phyloP scores from a whole-genome alignment of 2,888 invertebrate species.

The Matsumyia berberina region DNA sequence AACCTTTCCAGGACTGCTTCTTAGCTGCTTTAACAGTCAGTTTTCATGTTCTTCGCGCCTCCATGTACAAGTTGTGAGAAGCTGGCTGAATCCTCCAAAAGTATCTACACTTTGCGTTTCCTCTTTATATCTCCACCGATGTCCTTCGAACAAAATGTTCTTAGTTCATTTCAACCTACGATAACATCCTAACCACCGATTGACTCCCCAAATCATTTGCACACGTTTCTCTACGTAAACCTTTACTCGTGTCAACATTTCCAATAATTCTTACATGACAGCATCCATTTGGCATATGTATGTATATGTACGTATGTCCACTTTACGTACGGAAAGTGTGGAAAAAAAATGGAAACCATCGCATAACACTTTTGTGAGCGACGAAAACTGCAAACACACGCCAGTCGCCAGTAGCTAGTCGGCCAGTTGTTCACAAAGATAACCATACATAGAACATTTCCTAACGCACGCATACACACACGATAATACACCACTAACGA shows the following conservation, averaged over 20 bases:
- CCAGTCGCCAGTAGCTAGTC: neutral
- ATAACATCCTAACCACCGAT: no score
- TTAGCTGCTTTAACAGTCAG: no score
- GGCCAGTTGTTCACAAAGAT: neutral
- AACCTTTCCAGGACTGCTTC: no score
- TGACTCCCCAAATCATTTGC: neutral
- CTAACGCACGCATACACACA: constrained; percentile 21
- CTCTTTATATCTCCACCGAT: no score
- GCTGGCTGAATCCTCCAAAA: no score
- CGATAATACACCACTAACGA: constrained; percentile 72
- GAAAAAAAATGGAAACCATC: constrained; percentile 9
- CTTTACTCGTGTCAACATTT: constrained; percentile 37
- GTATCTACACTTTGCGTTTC: no score
- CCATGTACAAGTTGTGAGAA: no score
- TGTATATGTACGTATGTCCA: constrained; percentile 33
- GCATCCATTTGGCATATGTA: constrained; percentile 43
- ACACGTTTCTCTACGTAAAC: neutral
- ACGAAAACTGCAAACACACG: constrained; percentile 8
- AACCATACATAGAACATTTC: neutral
- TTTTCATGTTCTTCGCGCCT: no score
- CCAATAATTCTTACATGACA: constrained; percentile 48
- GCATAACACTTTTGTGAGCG: constrained; percentile 7
- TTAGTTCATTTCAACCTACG: no score
- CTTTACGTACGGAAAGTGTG: neutral
- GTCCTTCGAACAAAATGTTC: no score